Conservation (phyloP, 2,113 vertebrate genomes). For the Sterna hirundo region DNA sequence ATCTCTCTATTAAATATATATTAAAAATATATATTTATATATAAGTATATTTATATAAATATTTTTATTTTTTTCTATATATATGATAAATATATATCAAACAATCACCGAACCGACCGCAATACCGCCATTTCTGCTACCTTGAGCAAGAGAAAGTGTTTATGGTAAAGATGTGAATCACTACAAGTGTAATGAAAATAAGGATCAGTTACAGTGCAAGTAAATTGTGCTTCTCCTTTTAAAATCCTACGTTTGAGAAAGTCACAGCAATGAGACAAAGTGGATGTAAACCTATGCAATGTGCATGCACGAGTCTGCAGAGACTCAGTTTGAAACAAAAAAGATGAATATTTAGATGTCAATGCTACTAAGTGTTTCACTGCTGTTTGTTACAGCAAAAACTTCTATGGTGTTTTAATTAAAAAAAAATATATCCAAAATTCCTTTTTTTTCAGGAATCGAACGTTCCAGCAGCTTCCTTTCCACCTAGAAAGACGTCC, state of each 20-base stretch:
- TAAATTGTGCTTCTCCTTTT: background rate
- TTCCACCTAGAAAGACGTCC: background rate
- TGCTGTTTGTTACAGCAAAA: background rate
- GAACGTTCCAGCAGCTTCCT: background rate
- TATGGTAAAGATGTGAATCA: background rate
- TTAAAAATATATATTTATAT: too few species aligned
- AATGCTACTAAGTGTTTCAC: background rate
- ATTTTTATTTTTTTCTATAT: too few species aligned
- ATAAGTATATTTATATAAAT: too few species aligned
- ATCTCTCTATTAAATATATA: background rate
- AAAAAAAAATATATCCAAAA: background rate
- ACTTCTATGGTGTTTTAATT: background rate
- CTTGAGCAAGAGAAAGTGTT: background rate
- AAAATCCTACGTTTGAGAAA: background rate
- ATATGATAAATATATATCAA: background rate
- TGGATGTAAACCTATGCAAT: background rate
- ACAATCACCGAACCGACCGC: background rate
- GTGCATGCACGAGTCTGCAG: background rate
- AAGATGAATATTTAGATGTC: background rate
- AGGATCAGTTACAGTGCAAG: background rate
- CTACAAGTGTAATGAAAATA: background rate
- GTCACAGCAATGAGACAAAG: background rate
- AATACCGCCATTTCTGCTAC: background rate
- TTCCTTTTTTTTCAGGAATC: background rate
- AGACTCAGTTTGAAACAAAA: background rate